These are phyloP conservation scores for Drepana arcuata DNA, from an alignment of 1,140 invertebrate genomes.

Conservation along the genomic window DNA sequence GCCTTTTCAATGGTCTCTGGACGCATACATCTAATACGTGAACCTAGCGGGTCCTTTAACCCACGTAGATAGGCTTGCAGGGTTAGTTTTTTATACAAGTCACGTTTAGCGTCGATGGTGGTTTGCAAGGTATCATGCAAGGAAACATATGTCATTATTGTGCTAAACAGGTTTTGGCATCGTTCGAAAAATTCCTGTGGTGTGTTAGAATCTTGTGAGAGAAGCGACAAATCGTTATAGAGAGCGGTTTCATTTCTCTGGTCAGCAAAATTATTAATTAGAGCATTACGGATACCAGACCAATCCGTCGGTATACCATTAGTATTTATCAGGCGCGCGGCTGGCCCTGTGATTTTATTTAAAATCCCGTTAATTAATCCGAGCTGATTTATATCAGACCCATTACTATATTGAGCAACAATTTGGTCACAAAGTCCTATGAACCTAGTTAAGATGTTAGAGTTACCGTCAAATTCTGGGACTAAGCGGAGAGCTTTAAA, in stretches of 20 bases:
- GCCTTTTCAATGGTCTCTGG: background rate
- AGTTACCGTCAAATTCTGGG: too few species aligned
- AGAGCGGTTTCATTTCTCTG: background rate
- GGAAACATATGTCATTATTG: background rate
- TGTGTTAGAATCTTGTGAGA: background rate
- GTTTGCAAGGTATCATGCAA: background rate
- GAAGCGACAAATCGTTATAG: background rate
- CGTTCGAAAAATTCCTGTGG: background rate
- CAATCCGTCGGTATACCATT: background rate
- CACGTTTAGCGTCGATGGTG: background rate
- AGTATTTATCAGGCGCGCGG: background rate
- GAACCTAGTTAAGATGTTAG: too few species aligned
- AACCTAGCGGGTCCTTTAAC: background rate
- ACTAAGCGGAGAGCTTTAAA: too few species aligned
- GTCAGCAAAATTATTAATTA: background rate
- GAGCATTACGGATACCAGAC: background rate
- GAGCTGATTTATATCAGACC: too few species aligned
- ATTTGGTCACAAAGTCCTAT: too few species aligned
- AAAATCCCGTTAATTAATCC: background rate
- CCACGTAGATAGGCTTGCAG: background rate
- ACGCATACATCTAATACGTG: background rate
- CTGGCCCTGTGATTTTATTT: background rate
- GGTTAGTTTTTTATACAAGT: background rate
- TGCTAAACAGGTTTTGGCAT: background rate
- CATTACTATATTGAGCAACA: too few species aligned